These are phyloP conservation scores for Bombus polaris DNA, from an alignment of 1,140 invertebrate genomes.

Conservation along the genomic window DNA sequence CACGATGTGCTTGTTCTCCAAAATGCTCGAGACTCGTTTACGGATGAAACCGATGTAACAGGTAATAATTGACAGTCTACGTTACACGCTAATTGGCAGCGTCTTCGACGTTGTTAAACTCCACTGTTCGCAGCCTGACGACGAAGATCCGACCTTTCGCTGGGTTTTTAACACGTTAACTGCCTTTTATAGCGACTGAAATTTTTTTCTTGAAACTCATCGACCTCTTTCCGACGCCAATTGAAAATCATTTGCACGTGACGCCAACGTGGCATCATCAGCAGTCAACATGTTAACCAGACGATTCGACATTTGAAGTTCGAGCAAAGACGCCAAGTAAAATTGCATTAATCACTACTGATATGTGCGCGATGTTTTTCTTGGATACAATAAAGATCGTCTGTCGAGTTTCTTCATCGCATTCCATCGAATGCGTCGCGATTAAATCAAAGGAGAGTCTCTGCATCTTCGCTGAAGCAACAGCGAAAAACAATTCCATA, in stretches of 20 bases:
- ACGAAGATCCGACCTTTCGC: not conserved
- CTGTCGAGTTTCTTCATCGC: conserved; percentile 29
- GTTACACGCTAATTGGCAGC: conserved; percentile 60
- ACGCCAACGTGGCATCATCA: too few species aligned
- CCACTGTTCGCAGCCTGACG: conserved; percentile 10
- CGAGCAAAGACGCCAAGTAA: conserved; percentile 53
- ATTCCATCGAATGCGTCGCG: conserved; percentile 8
- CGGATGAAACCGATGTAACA: conserved; percentile 56
- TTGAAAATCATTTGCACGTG: too few species aligned
- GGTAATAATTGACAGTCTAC: conserved; percentile 67
- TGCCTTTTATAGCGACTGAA: too few species aligned
- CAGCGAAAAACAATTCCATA: not conserved
- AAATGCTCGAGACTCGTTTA: conserved; percentile 37
- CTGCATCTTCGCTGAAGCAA: not conserved
- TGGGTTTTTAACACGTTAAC: not conserved
- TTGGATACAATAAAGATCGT: conserved; percentile 42
- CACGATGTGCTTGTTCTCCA: not conserved
- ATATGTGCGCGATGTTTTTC: conserved; percentile 63
- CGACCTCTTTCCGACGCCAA: too few species aligned
- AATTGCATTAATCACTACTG: conserved; percentile 61
- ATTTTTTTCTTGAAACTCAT: too few species aligned
- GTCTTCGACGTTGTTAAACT: conserved; percentile 21
- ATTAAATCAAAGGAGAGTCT: not conserved
- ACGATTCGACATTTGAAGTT: not conserved
- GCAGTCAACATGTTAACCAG: not conserved